Evolutionary conservation across 2,113 vertebrate genomes (phyloP).

Genomic region (Alligator sinensis): DNA sequence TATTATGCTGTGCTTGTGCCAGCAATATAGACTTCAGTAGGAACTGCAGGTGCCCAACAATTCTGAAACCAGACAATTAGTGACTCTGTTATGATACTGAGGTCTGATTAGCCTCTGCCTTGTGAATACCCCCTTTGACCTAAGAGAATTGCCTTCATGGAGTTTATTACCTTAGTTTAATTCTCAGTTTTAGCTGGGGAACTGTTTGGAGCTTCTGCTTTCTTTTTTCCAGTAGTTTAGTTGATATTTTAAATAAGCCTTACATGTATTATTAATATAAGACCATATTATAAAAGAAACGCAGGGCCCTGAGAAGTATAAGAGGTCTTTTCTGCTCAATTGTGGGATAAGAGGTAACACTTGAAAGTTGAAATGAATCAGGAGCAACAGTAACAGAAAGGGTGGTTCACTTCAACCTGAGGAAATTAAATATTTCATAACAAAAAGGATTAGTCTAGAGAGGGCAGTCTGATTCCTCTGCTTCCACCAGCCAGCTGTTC

Average conservation of each 20-base stretch:
- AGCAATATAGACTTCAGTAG: background rate
- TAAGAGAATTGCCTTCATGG: conserved; percentile 43
- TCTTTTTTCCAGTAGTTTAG: background rate
- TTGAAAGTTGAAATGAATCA: background rate
- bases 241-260: conserved; percentile 59
- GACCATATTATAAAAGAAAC: conserved; percentile 19
- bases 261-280: conserved; percentile 63
- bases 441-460: too few species aligned
- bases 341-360: background rate
- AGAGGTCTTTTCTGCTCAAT: background rate
- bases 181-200: conserved; percentile 52
- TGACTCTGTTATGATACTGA: conserved; percentile 32
- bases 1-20: conserved; percentile 27
- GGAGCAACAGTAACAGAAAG: background rate
- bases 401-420: background rate
- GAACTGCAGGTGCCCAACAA: conserved; percentile 19
- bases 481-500: too few species aligned
- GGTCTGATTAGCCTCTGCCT: conserved; percentile 56
- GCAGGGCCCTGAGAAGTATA: background rate
- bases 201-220: conserved; percentile 4
- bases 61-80: conserved; percentile 59
- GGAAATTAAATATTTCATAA: too few species aligned
- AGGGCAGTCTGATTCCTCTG: too few species aligned
- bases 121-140: conserved; percentile 37
- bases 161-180: conserved; percentile 55